Evolutionary conservation across 2,113 vertebrate species (phyloP).

Genomic region (Leuciscus idus): DNA sequence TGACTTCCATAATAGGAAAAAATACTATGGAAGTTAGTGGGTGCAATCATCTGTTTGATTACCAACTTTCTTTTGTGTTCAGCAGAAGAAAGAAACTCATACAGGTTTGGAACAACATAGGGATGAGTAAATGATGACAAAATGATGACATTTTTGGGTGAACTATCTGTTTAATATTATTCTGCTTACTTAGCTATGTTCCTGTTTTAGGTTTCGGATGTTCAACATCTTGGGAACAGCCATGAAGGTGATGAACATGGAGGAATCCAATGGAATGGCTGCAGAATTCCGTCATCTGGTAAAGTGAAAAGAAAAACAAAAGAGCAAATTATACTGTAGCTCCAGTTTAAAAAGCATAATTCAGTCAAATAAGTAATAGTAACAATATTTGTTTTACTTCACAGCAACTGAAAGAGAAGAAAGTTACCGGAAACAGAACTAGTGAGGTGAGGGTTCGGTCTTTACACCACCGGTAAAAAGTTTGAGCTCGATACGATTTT

Average conservation of each 20-base stretch:
- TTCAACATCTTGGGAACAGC: conserved; percentile 97
- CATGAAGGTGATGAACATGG: conserved; percentile 99
- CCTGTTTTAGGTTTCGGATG: conserved; percentile 84
- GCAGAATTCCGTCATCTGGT: conserved; percentile 98
- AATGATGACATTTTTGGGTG: no score
- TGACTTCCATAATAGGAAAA: no score
- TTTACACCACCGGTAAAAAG: no score
- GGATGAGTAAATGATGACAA: no score
- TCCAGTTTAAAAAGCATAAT: neutral
- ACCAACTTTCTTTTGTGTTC: no score
- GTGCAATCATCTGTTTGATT: no score
- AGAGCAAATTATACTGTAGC: neutral
- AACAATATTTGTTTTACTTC: conserved; percentile 29
- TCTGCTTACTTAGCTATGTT: neutral
- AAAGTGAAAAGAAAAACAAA: conserved; percentile 11
- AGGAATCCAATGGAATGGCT: conserved; percentile 97
- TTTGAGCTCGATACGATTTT: no score
- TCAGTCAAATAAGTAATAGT: neutral
- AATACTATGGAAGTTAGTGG: no score
- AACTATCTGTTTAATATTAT: neutral
- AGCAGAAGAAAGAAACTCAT: no score
- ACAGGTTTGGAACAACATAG: no score
- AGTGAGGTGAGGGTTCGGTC: conserved; percentile 84
- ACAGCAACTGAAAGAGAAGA: conserved; percentile 98
- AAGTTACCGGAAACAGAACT: conserved; percentile 86